These are phyloP conservation scores for Conus betulinus DNA, from an alignment of 1,140 invertebrate genomes.

Conservation along the genomic window DNA sequence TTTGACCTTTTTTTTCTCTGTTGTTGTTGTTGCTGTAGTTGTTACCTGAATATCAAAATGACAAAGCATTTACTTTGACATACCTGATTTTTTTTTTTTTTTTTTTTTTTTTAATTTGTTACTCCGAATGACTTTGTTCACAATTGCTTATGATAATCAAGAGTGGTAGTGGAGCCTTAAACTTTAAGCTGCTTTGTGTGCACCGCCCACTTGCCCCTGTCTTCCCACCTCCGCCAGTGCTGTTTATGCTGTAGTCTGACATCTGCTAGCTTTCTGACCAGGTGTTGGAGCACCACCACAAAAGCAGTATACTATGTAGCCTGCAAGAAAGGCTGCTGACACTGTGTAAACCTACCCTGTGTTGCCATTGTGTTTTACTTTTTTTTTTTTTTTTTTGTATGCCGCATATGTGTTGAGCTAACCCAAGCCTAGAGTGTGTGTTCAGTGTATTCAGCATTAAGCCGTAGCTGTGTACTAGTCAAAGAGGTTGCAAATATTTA, in stretches of 20 bases:
- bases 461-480: slow-evolving; percentile 18
- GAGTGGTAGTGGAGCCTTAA: background rate
- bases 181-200: background rate
- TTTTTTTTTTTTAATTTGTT: too few species aligned
- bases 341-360: background rate
- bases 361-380: background rate
- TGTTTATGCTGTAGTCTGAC: background rate
- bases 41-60: slow-evolving; percentile 7
- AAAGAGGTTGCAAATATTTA: background rate
- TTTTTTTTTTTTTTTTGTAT: background rate
- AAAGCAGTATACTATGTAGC: background rate
- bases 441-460: slow-evolving; percentile 13
- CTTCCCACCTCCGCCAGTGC: background rate
- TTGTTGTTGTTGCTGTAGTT: background rate
- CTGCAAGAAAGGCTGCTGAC: background rate
- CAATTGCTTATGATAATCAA: slow-evolving; percentile 26
- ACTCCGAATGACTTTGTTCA: background rate
- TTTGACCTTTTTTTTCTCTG: background rate
- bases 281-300: too few species aligned
- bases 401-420: background rate
- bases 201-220: background rate
- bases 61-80: background rate
- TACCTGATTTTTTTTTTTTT: background rate
- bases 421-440: slow-evolving; percentile 1
- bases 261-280: background rate